Base-by-base conservation (phyloP, 2,888 invertebrate species). In the Dromius quadrimaculatus region DNA sequence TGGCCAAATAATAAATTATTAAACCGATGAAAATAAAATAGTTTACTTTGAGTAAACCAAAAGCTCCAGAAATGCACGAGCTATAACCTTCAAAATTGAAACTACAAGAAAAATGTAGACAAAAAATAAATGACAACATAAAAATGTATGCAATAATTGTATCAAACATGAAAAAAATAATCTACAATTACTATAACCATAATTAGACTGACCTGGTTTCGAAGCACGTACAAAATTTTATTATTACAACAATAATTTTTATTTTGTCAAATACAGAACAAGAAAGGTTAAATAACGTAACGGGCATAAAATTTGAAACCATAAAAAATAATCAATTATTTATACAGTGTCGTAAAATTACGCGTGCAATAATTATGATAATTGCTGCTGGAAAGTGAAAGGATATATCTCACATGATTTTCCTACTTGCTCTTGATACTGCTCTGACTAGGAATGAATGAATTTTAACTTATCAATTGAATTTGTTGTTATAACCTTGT, bases 341-440 rank as follows among this genome's bases (percentile, higher is more conserved):
- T n/a, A n/a, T n/a, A n/a, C n/a, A n/a, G n/a, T n/a, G n/a, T n/a
- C n/a, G n/a, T 47, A 19, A 38, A 47, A 47, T 19, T n/a, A n/a
- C n/a, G n/a, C n/a, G n/a, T n/a, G n/a, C n/a, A n/a, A n/a, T 47
- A 47, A 47, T 47, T 47, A 47, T 47, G n/a, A 47, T 47, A 20
- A 47, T 47, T 47, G 22, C 3, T 22, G 36, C 1, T 13, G 11
- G 23, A 47, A 22, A 47, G 47, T 47, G 47, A 47, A 47, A 47
- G 47, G 15, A 8, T 11, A 36, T 9, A 11, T 36, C 36, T 8
- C 23, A 11, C n/a, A 22, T 47, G 47, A n/a, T 22, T 11, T 47
- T 19, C 23, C 20, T 38, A 22, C 47, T 8, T 23, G 11, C 11
- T 23, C 22, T 47, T 47, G 23, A 22, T 47, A 20, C 47, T 19